Percentiles rank a stretch among this genome's conserved stretches.
These are phyloP conservation scores for Prosapia bicincta DNA, from an alignment of 2,888 invertebrate genomes.

Conservation along the genomic window DNA sequence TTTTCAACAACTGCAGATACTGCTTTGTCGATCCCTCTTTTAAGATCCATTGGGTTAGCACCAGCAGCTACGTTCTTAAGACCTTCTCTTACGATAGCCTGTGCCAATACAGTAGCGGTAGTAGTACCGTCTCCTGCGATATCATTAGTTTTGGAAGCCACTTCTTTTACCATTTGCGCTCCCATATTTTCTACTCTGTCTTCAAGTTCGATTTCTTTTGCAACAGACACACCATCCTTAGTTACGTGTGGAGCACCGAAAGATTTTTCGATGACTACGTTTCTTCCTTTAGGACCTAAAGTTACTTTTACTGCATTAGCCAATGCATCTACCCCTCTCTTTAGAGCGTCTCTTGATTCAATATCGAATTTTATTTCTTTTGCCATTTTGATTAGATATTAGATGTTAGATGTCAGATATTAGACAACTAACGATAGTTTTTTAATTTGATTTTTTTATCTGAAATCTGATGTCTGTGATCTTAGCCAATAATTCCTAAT, in stretches of 20 bases:
- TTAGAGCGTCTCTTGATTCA: slow-evolving; percentile 35
- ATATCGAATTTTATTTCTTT: too few species aligned
- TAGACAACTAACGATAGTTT: too few species aligned
- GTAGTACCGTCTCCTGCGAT: slow-evolving; percentile 99
- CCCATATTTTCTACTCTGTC: slow-evolving; percentile 99
- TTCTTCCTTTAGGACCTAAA: slow-evolving; percentile 97
- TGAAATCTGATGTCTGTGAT: too few species aligned
- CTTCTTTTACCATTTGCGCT: slow-evolving; percentile 97
- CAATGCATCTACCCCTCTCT: slow-evolving; percentile 95
- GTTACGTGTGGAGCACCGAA: slow-evolving; percentile 99
- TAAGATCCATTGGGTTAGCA: too few species aligned
- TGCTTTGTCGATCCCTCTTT: too few species aligned
- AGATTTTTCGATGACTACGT: slow-evolving; percentile 98
- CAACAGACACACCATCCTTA: slow-evolving; percentile 99
- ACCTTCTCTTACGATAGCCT: too few species aligned
- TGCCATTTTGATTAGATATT: too few species aligned
- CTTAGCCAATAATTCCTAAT: too few species aligned
- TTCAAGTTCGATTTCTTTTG: slow-evolving; percentile 95
- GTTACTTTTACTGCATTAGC: slow-evolving; percentile 99
- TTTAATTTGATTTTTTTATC: too few species aligned
- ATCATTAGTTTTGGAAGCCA: slow-evolving; percentile 98
- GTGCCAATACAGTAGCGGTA: slow-evolving; percentile 73
- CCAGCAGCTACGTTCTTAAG: too few species aligned
- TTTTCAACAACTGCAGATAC: too few species aligned
- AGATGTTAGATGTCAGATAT: too few species aligned